phyloP scores from a whole-genome alignment of 2,797 vertebrate genomes.

The Pachyuromys duprasi region DNA sequence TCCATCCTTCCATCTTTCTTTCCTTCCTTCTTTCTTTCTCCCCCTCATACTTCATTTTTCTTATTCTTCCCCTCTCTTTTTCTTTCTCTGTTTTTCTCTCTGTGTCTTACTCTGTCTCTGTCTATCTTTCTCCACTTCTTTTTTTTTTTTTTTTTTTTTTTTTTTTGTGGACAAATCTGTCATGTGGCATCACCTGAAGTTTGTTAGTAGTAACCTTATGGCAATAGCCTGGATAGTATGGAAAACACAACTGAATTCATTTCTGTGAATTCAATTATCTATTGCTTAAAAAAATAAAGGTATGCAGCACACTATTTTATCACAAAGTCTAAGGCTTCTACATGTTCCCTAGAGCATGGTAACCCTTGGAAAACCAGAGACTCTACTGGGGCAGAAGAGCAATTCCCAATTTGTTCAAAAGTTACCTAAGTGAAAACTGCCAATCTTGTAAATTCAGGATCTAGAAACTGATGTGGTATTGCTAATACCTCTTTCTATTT shows the following conservation, averaged over 20 bases:
- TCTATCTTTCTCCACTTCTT: too few relatives aligned
- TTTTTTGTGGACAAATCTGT: background rate
- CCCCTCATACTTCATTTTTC: too few relatives aligned
- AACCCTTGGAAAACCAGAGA: background rate
- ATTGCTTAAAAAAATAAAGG: background rate
- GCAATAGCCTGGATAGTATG: background rate
- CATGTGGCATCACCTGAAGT: background rate
- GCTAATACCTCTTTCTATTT: background rate
- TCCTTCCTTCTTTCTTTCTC: too few relatives aligned
- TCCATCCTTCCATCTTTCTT: too few relatives aligned
- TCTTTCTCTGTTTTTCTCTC: too few relatives aligned
- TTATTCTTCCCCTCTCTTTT: too few relatives aligned
- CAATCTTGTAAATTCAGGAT: background rate
- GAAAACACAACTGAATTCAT: background rate
- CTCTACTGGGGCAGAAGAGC: background rate
- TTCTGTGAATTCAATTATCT: background rate
- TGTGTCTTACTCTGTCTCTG: too few relatives aligned
- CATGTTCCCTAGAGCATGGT: background rate
- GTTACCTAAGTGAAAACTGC: background rate
- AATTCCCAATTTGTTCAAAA: background rate
- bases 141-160: too few relatives aligned
- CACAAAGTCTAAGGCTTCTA: background rate
- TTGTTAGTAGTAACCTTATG: background rate
- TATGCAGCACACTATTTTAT: background rate
- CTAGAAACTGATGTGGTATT: background rate